These are phyloP conservation scores for Microctonus aethiopoides DNA, from an alignment of 2,888 invertebrate genomes.

Conservation along the genomic window DNA sequence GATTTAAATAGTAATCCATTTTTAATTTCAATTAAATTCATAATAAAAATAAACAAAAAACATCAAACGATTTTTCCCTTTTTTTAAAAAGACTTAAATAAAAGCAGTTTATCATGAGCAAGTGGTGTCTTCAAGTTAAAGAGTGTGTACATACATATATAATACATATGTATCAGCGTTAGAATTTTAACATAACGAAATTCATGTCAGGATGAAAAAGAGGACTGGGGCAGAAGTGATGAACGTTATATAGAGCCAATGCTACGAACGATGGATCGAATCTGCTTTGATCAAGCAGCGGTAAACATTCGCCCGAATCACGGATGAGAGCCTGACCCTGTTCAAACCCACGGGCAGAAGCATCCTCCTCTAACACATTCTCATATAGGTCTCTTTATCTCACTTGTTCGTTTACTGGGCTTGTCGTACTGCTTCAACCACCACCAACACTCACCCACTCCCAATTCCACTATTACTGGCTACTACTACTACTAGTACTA, in stretches of 20 bases:
- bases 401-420: background rate
- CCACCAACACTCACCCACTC: too few relatives aligned
- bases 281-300: constrained; percentile 57
- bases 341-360: constrained; percentile 32
- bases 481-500: background rate
- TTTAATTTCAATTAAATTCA: background rate
- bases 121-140: too few relatives aligned
- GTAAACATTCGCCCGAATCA: constrained; percentile 57
- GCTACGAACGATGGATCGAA: constrained; percentile 45
- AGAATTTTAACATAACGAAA: background rate
- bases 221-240: constrained; percentile 34
- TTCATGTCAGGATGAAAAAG: background rate
- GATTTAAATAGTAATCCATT: too few relatives aligned
- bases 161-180: too few relatives aligned
- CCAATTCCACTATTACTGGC: background rate
- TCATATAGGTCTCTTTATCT: background rate
- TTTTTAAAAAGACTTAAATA: background rate
- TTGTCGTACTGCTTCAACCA: background rate
- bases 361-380: constrained; percentile 9
- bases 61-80: background rate
- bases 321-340: constrained; percentile 55
- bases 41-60: too few relatives aligned
- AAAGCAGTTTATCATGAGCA: too few relatives aligned
- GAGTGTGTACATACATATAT: too few relatives aligned
- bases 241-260: constrained; percentile 36